These are phyloP conservation scores for Pristionchus mayeri DNA, from an alignment of 2,888 invertebrate genomes.

Conservation along the genomic window DNA sequence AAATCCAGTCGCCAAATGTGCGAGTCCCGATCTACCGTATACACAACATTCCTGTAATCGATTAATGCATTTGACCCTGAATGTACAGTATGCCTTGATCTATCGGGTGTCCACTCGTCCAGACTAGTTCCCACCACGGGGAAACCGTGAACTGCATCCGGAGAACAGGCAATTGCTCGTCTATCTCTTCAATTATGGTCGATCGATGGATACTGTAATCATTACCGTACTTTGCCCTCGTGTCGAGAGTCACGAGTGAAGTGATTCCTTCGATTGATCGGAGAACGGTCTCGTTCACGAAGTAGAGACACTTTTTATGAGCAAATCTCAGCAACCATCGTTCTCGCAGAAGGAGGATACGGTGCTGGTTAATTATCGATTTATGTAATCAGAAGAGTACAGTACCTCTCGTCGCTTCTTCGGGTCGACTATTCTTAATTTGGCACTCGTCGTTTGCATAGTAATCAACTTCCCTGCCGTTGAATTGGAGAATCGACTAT, in stretches of 20 bases:
- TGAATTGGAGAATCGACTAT: not conserved
- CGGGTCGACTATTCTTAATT: conserved; percentile 23
- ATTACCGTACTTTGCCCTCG: conserved; percentile 1
- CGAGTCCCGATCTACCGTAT: conserved; percentile 30
- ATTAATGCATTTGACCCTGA: not conserved
- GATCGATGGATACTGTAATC: not conserved
- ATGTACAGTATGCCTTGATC: conserved; percentile 30
- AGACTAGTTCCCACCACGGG: conserved; percentile 20
- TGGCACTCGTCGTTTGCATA: not conserved
- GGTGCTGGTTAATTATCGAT: not conserved
- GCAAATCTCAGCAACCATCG: conserved; percentile 41
- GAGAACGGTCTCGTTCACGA: conserved; percentile 30
- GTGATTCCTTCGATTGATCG: conserved; percentile 44
- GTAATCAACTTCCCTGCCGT: not conserved
- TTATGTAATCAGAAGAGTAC: not conserved
- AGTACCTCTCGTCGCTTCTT: conserved; percentile 29
- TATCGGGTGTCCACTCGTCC: conserved; percentile 41
- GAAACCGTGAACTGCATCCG: conserved; percentile 12
- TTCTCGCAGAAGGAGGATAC: conserved; percentile 29
- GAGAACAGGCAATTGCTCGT: not conserved
- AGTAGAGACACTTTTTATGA: not conserved
- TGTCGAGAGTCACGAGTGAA: conserved; percentile 31
- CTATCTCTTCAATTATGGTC: conserved; percentile 22
- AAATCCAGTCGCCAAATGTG: conserved; percentile 45
- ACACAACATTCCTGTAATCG: conserved; percentile 25